Base-by-base conservation (phyloP, 2,888 invertebrate species). In the Teinopalpus imperialis region DNA sequence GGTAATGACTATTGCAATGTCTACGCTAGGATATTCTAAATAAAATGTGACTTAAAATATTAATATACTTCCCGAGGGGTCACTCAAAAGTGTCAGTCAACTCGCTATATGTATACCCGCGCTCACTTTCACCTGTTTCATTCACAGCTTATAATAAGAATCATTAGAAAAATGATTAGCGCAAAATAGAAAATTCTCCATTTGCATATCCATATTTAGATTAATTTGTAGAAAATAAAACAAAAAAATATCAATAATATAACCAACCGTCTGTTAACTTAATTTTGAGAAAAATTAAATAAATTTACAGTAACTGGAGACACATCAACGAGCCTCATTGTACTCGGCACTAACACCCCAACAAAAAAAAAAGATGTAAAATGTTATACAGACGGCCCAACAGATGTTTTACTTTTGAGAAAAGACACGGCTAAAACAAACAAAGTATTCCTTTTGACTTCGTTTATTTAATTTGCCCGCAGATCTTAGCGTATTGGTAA, bases 401-500 rank as follows among this genome's bases (percentile, higher is more conserved):
- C 46, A 46, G 40, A 46, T 46, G 46, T 46, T 41, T 41, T 35
- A 35, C 46, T 46, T 46, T 46, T 14, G 20, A 35, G 27, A 40
- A 46, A 40, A 45, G 37, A 37, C 43, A 27, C 37, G 14, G 39
- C 35, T 29, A 29, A 32, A 40, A 14, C 40, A 41, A 40, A 46
- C 46, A 35, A 23, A 20, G 35, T 30, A 34, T 43, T 36, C 46
- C 40, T 41, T 40, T 41, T 23, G 27, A 20, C 40, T 46, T 18
- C 24, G 46, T 35, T 46, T 46, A 41, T 46, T 45, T 45, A 45
- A 45, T 45, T 41, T 46, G 29, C 29, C 34, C 40, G 46, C 40
- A 46, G 46, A 46, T 35, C 40, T 41, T 35, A 29, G 35, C 40
- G 40, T 35, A 35, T 35, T 30, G 29, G 46, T 46, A 41, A 46